Evolutionary conservation across 1,140 invertebrate species (phyloP).

Genomic region (Tetramorium alpestre): DNA sequence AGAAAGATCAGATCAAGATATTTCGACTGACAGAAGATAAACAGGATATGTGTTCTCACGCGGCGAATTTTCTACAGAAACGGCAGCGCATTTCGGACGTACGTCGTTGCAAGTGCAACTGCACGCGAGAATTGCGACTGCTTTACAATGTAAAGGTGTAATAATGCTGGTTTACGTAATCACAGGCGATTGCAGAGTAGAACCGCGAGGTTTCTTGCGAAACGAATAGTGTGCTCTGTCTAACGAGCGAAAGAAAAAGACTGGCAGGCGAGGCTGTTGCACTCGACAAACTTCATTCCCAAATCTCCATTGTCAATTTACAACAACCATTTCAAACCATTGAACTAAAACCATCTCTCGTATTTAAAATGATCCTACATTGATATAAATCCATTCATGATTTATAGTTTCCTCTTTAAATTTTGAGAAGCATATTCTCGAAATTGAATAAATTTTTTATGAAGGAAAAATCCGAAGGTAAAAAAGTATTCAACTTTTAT

Average conservation of each 20-base stretch:
- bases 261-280: not conserved
- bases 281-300: not conserved
- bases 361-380: not conserved
- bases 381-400: not conserved
- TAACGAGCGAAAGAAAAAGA: constrained; percentile 37
- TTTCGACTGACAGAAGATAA: not conserved
- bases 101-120: constrained; percentile 19
- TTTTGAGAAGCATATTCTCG: not conserved
- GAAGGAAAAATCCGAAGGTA: not conserved
- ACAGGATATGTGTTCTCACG: not conserved
- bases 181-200: constrained; percentile 15
- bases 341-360: not conserved
- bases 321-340: not conserved
- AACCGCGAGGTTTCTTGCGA: constrained; percentile 40
- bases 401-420: not conserved
- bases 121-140: constrained; percentile 25
- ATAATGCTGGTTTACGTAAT: constrained; percentile 49
- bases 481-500: not conserved
- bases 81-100: not conserved
- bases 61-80: constrained; percentile 14
- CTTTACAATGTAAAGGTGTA: constrained; percentile 55
- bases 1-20: constrained; percentile 11
- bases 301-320: constrained; percentile 1
- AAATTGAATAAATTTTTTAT: not conserved
- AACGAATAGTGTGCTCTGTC: constrained; percentile 22